phyloP scores from a whole-genome alignment of 2,113 vertebrate genomes.

The Hystrix cristata region DNA sequence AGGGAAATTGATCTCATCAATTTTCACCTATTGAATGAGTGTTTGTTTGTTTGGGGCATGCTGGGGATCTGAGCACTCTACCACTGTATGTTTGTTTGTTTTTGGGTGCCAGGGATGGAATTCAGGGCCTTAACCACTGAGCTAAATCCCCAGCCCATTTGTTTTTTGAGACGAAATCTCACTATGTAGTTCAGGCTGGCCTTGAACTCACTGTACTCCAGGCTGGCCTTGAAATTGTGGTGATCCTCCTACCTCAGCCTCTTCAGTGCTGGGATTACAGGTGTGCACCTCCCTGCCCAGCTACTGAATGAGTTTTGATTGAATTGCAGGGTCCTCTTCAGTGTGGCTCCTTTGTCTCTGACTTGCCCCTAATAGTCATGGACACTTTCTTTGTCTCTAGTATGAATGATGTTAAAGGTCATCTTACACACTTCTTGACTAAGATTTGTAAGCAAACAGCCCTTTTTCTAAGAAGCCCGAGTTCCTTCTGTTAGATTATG shows the following conservation, averaged over 20 bases:
- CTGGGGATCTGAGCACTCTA: too few species aligned
- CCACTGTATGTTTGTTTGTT: too few species aligned
- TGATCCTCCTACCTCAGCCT: neutral
- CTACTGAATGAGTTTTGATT: neutral
- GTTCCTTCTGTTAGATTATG: neutral
- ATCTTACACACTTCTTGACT: neutral
- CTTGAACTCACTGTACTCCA: neutral
- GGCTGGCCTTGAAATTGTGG: neutral
- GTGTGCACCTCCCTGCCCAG: neutral
- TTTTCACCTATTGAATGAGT: neutral
- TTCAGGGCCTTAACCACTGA: too few species aligned
- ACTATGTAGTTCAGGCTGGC: neutral
- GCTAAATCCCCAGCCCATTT: too few species aligned
- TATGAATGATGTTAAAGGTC: neutral
- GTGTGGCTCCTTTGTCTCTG: neutral
- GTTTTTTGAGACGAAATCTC: neutral
- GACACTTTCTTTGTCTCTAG: neutral
- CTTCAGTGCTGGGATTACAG: neutral
- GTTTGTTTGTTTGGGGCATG: neutral
- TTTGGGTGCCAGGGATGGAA: too few species aligned
- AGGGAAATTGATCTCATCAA: neutral
- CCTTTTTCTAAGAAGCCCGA: constrained; percentile 16
- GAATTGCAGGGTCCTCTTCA: neutral
- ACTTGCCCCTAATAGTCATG: neutral
- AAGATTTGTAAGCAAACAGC: neutral